Percentiles rank a stretch among this genome's conserved stretches.
These are phyloP conservation scores for Alouatta palliata DNA, from an alignment of 2,113 vertebrate species.

Conservation along the genomic window DNA sequence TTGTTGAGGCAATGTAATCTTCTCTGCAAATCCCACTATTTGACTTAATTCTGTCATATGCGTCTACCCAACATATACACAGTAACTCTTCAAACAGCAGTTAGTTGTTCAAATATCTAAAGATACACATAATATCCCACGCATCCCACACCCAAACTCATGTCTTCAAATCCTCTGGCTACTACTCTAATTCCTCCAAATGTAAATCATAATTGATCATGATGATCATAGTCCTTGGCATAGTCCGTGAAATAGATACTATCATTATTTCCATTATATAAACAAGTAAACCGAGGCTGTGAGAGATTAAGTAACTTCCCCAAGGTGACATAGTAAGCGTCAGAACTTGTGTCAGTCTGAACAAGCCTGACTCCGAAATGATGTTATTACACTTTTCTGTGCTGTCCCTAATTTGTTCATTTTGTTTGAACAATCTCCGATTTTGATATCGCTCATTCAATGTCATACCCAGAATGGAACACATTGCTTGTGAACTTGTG, in stretches of 20 bases:
- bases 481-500: not conserved
- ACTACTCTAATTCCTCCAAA: not conserved
- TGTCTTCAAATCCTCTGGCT: not conserved
- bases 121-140: not conserved
- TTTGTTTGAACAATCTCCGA: not conserved
- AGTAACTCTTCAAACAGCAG: not conserved
- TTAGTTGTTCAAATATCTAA: not conserved
- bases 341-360: not conserved
- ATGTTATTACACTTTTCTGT: not conserved
- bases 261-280: not conserved
- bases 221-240: not conserved
- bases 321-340: not conserved
- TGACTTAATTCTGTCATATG: not conserved
- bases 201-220: not conserved
- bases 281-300: not conserved
- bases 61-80: not conserved
- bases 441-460: not conserved
- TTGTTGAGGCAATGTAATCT: not conserved
- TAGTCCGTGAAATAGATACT: not conserved
- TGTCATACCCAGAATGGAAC: not conserved
- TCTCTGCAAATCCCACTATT: not conserved
- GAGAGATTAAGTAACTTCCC: not conserved
- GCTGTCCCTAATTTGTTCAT: not conserved
- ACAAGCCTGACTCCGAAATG: not conserved
- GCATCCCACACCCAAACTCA: not conserved